Percentiles rank a stretch among this genome's conserved stretches.
Conservation (phyloP, 2,888 invertebrate species). For the Pachydiplax longipennis region DNA sequence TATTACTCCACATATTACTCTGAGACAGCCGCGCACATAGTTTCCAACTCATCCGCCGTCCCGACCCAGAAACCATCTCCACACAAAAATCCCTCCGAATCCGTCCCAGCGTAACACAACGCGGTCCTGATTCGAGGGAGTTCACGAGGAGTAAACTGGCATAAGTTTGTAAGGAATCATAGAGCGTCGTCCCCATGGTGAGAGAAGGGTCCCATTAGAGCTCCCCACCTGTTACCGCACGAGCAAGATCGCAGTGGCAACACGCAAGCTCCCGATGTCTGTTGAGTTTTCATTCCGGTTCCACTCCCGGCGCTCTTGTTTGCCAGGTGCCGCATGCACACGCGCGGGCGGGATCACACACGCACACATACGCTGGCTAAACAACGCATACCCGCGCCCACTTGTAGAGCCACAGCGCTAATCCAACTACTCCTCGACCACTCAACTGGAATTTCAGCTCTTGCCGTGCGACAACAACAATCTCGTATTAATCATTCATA, state of each 20-base stretch:
- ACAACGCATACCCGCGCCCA: slow-evolving; percentile 32
- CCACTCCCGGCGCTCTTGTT: slow-evolving; percentile 12
- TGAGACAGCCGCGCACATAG: no score
- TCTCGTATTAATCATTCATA: slow-evolving; percentile 36
- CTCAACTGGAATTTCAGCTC: slow-evolving; percentile 44
- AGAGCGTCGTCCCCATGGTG: neutral
- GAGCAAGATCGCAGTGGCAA: slow-evolving; percentile 36
- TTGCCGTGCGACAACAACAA: slow-evolving; percentile 16
- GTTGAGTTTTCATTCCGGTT: slow-evolving; percentile 39
- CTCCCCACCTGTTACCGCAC: slow-evolving; percentile 29
- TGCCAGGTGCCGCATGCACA: slow-evolving; percentile 41
- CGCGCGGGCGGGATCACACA: neutral
- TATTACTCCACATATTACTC: no score
- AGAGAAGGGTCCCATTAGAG: neutral
- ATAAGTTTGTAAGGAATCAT: neutral
- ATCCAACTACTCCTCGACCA: slow-evolving; percentile 15
- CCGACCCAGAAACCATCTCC: no score
- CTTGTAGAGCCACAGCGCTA: slow-evolving; percentile 16
- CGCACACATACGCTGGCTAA: neutral
- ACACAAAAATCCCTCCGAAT: neutral
- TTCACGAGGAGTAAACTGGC: neutral
- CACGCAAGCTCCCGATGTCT: slow-evolving; percentile 31
- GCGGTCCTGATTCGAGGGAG: neutral
- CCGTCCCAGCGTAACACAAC: neutral
- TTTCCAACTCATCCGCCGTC: no score